Base-by-base conservation (phyloP, 2,888 invertebrate genomes). In the Drepanosiphum platanoidis region DNA sequence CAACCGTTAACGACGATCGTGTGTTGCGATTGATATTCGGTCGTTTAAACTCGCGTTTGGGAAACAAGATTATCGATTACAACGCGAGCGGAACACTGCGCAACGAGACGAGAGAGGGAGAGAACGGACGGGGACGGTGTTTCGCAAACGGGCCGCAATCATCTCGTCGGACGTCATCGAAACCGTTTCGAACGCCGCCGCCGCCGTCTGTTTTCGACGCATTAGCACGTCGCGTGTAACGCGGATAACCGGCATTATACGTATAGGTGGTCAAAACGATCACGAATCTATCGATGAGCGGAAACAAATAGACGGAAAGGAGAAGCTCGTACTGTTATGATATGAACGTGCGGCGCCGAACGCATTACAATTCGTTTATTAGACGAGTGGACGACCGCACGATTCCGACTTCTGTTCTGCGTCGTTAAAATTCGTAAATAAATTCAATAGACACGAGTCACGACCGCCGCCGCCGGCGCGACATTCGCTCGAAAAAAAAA, bases 21-120 rank as follows among this genome's bases (percentile, higher is more conserved):
- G n/a, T 61, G 2, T 27, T n/a, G 1, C 46, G 15, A 7, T 0
- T n/a, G n/a, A 75, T 27, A 13, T 58, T 58, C 58, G 22, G 36
- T 61, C 18, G 36, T 61, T 58, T 39, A 39, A 27, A 61, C 77
- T 77, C 9, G 9, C 9, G 3, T 77, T 74, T 39, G 36, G 70
- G 3, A 70, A 70, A 68, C 34, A 22, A 18, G 61, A 39, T 27
- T 39, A 15, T 11, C 61, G 61, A 77, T 77, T 77, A 74, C 74
- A 22, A 34, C 4, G 13, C 72, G 32, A n/a, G 13, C 11, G 22
- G 42, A 42, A 42, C 11, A n/a, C n/a, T n/a, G n/a, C n/a, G n/a
- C 11, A 42, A 42, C n/a, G 27, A 27, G n/a, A 61, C 9, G 27
- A 2, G 7, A 61, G 27, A 22, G 27, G 58, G 61, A 77, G 27